Evolutionary conservation across 2,113 vertebrate species (phyloP), one percentile per base, ranked within the genome.

Genomic region (Anarhynchus alexandrinus): DNA sequence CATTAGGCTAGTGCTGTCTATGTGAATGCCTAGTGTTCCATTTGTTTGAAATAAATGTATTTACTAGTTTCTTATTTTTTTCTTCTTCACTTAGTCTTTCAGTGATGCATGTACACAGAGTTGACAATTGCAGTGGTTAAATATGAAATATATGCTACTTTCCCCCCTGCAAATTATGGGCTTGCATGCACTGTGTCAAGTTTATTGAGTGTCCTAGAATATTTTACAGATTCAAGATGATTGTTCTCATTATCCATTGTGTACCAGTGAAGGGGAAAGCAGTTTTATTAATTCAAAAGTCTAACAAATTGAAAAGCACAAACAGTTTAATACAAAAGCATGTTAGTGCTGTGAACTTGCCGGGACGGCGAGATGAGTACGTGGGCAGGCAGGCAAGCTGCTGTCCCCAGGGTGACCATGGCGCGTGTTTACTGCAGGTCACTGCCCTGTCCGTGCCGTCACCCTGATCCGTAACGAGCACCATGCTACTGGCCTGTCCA

Each of bases 361-460:
- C 20, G 7, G 73, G 78, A 14, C 15, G 6, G n/a, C 1, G 7
- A 29, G 16, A 2, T 25, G 66, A 18, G 47, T 18, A 3, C 5
- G 12, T 38, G 42, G 42, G 15, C 34, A 25, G 49, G 25, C 13
- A 12, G 12, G 69, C 7, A 12, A 13, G 49, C 49, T 13, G 22
- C 51, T 15, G 25, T 6, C 32, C 27, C 3, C 11, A 5, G 2
- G 20, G 36, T 59, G 29, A 17, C 58, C 29, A 6, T 5, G 57
- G 14, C 47, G 11, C n/a, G 3, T 13, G 15, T 65, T 70, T 65
- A 17, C 58, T 66, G 3, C 25, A 21, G 52, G 21, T 61, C 9
- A 1, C 52, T 10, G 36, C 20, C 52, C 11, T 25, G 29, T n/a
- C 70, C 36, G 0, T 36, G 21, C 45, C 3, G 1, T 40, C 52